Conservation (phyloP, 2,888 invertebrate species). For the Caenorhabditis sp. region DNA sequence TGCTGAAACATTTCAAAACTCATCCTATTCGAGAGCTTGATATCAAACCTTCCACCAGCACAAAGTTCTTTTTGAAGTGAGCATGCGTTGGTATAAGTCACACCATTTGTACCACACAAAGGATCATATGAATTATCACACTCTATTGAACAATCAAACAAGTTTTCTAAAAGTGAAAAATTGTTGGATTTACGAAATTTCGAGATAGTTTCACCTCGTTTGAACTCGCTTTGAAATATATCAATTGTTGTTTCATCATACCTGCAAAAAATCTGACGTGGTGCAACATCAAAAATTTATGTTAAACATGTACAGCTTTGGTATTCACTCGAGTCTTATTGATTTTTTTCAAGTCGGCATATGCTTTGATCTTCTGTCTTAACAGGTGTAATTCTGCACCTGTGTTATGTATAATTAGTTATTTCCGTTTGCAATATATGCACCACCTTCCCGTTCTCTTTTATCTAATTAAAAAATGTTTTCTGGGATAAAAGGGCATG, state of each 20-base stretch:
- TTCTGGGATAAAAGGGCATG: too few species aligned
- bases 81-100: slow-evolving; percentile 63
- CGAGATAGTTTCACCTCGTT: not conserved
- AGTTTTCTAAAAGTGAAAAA: slow-evolving; percentile 9
- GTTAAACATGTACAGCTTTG: too few species aligned
- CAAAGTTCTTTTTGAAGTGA: slow-evolving; percentile 52
- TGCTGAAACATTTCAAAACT: not conserved
- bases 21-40: not conserved
- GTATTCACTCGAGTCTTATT: too few species aligned
- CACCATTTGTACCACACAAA: slow-evolving; percentile 59
- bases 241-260: not conserved
- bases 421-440: too few species aligned
- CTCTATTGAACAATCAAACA: slow-evolving; percentile 31
- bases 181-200: not conserved
- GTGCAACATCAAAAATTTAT: too few species aligned
- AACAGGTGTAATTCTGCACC: too few species aligned
- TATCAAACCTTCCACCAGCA: slow-evolving; percentile 14
- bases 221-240: slow-evolving; percentile 14
- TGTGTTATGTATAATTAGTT: too few species aligned
- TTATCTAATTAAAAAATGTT: too few species aligned
- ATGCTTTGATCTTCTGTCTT: too few species aligned
- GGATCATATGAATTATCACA: slow-evolving; percentile 61
- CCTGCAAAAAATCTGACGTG: not conserved
- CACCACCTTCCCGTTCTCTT: too few species aligned
- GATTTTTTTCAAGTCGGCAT: too few species aligned